phyloP scores from a whole-genome alignment of 2,797 vertebrate genomes.

The Enoplosus armatus region DNA sequence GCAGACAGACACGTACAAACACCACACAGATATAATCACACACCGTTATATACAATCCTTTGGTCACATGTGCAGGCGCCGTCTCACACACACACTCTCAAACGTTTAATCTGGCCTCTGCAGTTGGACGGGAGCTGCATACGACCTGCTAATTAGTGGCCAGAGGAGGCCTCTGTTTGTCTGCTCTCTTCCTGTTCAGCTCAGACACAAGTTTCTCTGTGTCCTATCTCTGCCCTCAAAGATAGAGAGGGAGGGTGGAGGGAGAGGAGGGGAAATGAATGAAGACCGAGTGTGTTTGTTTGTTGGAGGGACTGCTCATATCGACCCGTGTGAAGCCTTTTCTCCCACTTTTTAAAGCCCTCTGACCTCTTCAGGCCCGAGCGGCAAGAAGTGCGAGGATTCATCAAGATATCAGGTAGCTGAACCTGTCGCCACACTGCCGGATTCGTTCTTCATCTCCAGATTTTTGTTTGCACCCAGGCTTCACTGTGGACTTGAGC shows the following conservation, averaged over 20 bases:
- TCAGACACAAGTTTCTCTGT: constrained; percentile 84
- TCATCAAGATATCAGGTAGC: constrained; percentile 55
- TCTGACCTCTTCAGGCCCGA: constrained; percentile 23
- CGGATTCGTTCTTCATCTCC: constrained; percentile 33
- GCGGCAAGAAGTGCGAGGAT: constrained; percentile 22
- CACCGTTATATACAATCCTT: constrained; percentile 33
- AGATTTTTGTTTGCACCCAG: constrained; percentile 12
- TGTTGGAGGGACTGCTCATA: constrained; percentile 49
- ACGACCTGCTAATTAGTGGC: constrained; percentile 86
- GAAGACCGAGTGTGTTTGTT: constrained; percentile 66
- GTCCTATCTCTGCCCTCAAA: constrained; percentile 79
- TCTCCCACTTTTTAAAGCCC: constrained; percentile 27
- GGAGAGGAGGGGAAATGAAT: constrained; percentile 67
- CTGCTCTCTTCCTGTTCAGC: constrained; percentile 82
- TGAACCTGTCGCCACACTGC: constrained; percentile 39
- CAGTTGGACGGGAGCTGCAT: constrained; percentile 69
- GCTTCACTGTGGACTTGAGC: constrained; percentile 15
- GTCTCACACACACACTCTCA: constrained; percentile 14
- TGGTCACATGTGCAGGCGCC: constrained; percentile 59
- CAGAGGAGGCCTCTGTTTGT: constrained; percentile 83
- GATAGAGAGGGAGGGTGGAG: constrained; percentile 54
- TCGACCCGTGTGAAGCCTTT: constrained; percentile 24
- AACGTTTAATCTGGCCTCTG: constrained; percentile 66
- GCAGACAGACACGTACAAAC: constrained; percentile 28
- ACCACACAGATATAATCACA: constrained; percentile 50